Base-by-base conservation (phyloP, 2,888 invertebrate species). In the Heliconius hortense region DNA sequence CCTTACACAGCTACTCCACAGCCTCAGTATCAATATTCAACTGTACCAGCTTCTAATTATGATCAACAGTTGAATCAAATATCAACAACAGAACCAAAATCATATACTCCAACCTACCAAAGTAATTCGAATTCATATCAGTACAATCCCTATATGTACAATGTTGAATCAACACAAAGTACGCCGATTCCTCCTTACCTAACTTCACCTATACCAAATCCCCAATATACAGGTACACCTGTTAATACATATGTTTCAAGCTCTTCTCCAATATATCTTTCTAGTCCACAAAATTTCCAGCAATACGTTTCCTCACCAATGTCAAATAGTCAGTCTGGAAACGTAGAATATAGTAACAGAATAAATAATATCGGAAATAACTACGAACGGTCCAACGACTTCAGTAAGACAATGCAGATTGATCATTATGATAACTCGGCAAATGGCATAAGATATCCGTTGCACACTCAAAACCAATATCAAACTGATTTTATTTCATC, bases 361-460 rank as follows among this genome's bases (percentile, higher is more conserved):
- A 82, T 87, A 24, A 84, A 89, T 28, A 90, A 90, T 1, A 80
- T 86, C 2, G 87, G 85, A 53, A 90, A 84, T 77, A 90, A 87
- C 80, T 91, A 87, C 76, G 89, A 90, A 21, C 86, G 76, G 62
- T 88, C 56, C 39, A 76, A 84, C 79, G 89, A 90, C 7, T 80
- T 81, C 24, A 87, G 83, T 79, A 91, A 91, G 81, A 89, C 89
- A 77, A 86, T 92, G 79, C 89, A 90, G 80, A 90, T 92, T 72
- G 92, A 93, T 80, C 92, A 93, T 82, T 94, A 91, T 76, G 91
- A 94, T 79, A 94, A 93, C 79, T 89, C 92, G 24, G 89, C 86
- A 8, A 91, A 89, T 79, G 92, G 92, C 10, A 83, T 93, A 0
- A 87, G 91, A 79, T 92, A 89, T 82, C 90, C 90, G 82, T 21